Evolutionary conservation across 1,140 invertebrate species (phyloP).

Genomic region (Pseudoatta argentina): DNA sequence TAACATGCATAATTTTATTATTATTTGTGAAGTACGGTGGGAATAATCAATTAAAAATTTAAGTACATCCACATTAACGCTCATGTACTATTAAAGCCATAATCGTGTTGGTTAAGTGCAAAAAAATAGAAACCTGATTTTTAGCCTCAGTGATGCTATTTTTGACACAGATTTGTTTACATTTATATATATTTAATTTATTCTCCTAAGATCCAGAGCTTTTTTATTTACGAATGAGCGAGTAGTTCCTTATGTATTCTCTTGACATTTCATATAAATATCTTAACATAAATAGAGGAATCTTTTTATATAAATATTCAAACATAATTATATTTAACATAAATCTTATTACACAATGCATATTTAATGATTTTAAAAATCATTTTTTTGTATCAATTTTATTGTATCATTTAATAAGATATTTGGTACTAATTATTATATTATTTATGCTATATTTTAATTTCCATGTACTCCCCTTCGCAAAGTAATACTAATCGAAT

Average conservation of each 20-base stretch:
- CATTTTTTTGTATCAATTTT: not conserved
- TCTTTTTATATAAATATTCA: not conserved
- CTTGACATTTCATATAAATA: not conserved
- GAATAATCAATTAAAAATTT: conserved; percentile 39
- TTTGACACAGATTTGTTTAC: not conserved
- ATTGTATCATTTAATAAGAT: conserved; percentile 9
- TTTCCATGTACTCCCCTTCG: not conserved
- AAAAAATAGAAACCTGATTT: not conserved
- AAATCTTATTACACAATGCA: not conserved
- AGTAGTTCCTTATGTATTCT: not conserved
- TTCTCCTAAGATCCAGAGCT: not conserved
- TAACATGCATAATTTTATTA: conserved; percentile 32
- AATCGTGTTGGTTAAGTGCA: not conserved
- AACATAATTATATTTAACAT: not conserved
- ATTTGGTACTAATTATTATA: not conserved
- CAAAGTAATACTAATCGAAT: not conserved
- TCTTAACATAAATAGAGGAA: not conserved
- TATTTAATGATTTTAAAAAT: not conserved
- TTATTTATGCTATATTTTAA: not conserved
- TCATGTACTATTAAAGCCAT: not conserved
- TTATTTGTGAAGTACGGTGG: not conserved
- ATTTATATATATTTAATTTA: conserved; percentile 3
- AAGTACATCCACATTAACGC: not conserved
- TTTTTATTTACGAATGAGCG: not conserved
- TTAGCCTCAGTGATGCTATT: not conserved